Base-by-base conservation (phyloP, 2,888 invertebrate genomes). In the Rhorus exstirpatorius region DNA sequence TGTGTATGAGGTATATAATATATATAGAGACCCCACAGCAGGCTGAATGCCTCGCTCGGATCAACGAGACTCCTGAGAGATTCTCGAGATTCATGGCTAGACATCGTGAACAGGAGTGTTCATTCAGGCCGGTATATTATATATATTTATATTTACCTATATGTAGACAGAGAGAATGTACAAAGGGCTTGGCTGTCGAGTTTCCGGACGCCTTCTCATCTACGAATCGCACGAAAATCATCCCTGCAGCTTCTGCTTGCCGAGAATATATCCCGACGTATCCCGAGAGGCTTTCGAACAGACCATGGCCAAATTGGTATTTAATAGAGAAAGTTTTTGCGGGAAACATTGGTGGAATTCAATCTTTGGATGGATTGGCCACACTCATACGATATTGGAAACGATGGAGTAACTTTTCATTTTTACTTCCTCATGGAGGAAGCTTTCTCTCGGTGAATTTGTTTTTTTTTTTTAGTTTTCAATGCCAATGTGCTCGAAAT, bases 11-110 rank as follows among this genome's bases (percentile, higher is more conserved):
- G 3, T 21, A 21, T 61, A 41, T 21, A 61, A 19, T 24, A 3
- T 61, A 41, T 31, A 14, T 10, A 19, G 3, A 53, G 26, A 26
- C 2, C 1, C 41, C 49, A 31, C 6, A 6, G 14, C 24, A 60
- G 63, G 65, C 24, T 53, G 41, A 76, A 72, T 83, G 81, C 80
- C 81, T 85, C 83, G 85, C 84, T 75, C 77, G 86, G 87, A 90
- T 88, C 88, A 85, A 86, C 84, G 86, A 86, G 83, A 79, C 86
- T 85, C 85, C 81, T 53, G 19, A 86, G 80, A 84, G 71, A 53
- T 75, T 63, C 75, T 76, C 58, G 70, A 80, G 76, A 58, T 55
- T 63, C 63, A 7, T 3, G 12, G 53, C 72, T 53, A 58, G 53
- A 77, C 70, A 65, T 76, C 61, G 31, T 17, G n/a, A n/a, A n/a